Evolutionary conservation across 2,888 invertebrate genomes (phyloP).

Genomic region (Melangyna quadrimaculata): DNA sequence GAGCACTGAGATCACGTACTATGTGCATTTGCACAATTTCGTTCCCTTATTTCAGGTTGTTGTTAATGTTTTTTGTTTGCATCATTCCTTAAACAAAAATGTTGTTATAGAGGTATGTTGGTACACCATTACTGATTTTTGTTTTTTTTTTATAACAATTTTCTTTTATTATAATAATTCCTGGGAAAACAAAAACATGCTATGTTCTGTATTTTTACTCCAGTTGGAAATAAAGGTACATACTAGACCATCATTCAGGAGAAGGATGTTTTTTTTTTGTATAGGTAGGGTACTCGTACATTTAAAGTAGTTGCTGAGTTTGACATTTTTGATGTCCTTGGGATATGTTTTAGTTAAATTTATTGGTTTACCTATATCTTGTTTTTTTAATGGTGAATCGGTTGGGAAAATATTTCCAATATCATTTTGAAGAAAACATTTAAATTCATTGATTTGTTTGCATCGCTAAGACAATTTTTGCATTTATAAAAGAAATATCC

Average conservation of each 20-base stretch:
- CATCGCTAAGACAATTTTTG: too few species aligned
- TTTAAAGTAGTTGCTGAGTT: not conserved
- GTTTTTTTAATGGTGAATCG: not conserved
- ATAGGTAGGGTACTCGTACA: too few species aligned
- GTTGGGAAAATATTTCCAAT: not conserved
- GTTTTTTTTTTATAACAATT: not conserved
- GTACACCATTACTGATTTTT: not conserved
- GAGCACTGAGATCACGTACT: conserved; percentile 18
- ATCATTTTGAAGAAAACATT: too few species aligned
- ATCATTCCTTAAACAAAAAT: conserved; percentile 1
- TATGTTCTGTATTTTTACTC: not conserved
- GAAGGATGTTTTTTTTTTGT: not conserved
- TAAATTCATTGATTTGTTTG: too few species aligned
- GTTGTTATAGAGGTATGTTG: not conserved
- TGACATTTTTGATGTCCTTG: not conserved
- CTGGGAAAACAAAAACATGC: conserved; percentile 2
- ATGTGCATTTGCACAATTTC: conserved; percentile 25
- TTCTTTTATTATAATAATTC: conserved; percentile 2
- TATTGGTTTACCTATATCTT: not conserved
- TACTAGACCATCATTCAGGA: too few species aligned
- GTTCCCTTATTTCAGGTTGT: not conserved
- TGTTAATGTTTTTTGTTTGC: not conserved
- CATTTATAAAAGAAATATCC: too few species aligned
- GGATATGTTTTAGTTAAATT: not conserved
- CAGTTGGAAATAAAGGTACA: not conserved